These are phyloP conservation scores for Bombus superbus DNA, from an alignment of 1,140 invertebrate genomes.

Conservation along the genomic window DNA sequence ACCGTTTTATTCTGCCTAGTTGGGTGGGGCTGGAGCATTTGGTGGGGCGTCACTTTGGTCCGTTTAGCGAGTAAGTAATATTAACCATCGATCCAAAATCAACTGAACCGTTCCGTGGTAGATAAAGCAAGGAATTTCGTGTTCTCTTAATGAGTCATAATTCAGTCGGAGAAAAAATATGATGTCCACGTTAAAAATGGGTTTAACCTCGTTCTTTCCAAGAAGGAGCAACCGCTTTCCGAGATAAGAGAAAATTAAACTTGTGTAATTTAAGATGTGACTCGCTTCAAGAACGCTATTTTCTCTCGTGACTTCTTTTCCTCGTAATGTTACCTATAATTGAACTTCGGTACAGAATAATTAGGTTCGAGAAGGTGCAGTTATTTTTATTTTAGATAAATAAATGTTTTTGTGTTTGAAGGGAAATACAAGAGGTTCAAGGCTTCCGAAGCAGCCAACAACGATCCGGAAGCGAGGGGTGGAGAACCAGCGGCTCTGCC, in stretches of 20 bases:
- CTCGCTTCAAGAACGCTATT: not conserved
- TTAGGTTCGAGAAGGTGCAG: not conserved
- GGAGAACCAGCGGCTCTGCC: constrained; percentile 70
- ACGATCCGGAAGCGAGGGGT: constrained; percentile 73
- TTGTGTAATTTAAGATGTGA: not conserved
- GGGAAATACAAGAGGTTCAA: constrained; percentile 80
- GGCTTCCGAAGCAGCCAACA: constrained; percentile 75
- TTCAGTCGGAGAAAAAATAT: not conserved
- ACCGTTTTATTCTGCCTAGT: constrained; percentile 97
- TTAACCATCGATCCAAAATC: constrained; percentile 36
- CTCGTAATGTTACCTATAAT: not conserved
- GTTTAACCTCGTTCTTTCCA: not conserved
- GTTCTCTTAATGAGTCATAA: constrained; percentile 1
- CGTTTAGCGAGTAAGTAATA: constrained; percentile 87
- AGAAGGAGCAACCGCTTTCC: not conserved
- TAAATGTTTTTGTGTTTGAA: constrained; percentile 41
- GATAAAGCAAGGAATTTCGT: not conserved
- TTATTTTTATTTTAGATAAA: not conserved
- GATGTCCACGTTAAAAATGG: not conserved
- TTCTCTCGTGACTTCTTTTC: not conserved
- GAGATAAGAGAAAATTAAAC: not conserved
- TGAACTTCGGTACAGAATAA: not conserved
- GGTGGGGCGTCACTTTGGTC: constrained; percentile 96
- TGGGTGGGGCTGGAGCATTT: constrained; percentile 98
- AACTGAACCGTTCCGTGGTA: not conserved